Evolutionary conservation across 2,888 invertebrate genomes (phyloP).

Genomic region (Lapara coniferarum): DNA sequence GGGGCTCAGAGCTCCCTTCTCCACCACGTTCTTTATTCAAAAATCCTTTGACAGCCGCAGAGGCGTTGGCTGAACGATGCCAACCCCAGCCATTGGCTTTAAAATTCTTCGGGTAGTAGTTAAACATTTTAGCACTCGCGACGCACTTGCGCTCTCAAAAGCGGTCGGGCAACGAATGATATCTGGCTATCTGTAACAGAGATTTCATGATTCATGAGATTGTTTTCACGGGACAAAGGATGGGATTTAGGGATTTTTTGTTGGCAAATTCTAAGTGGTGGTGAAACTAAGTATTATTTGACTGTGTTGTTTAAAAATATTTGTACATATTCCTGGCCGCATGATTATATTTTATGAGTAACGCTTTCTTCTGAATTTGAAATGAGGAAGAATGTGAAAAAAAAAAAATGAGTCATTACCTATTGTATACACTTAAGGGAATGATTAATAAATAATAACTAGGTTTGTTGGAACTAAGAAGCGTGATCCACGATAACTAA

Average conservation of each 20-base stretch:
- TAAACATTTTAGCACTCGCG: conserved; percentile 31
- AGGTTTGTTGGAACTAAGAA: no score
- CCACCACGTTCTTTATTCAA: conserved; percentile 69
- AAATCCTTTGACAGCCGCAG: conserved; percentile 68
- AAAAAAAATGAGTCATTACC: no score
- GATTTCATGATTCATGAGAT: conserved; percentile 26
- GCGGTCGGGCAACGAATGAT: conserved; percentile 28
- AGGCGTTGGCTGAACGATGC: conserved; percentile 64
- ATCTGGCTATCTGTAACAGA: conserved; percentile 29
- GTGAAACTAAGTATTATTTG: no score
- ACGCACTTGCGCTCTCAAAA: conserved; percentile 33
- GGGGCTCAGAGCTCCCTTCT: conserved; percentile 54
- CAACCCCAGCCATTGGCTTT: conserved; percentile 79
- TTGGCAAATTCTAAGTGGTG: neutral
- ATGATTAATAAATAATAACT: no score
- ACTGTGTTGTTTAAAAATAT: no score
- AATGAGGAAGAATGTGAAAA: no score
- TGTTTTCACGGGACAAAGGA: conserved; percentile 17
- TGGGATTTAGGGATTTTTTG: neutral
- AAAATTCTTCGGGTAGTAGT: conserved; percentile 75
- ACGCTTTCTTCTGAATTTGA: no score
- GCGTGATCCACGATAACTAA: no score
- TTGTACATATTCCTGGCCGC: no score
- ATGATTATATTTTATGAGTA: no score
- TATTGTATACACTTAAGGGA: no score